Evolutionary conservation across 2,888 invertebrate species (phyloP), one percentile per base, ranked within the genome.

Genomic region (Tromatobia lineatoria): DNA sequence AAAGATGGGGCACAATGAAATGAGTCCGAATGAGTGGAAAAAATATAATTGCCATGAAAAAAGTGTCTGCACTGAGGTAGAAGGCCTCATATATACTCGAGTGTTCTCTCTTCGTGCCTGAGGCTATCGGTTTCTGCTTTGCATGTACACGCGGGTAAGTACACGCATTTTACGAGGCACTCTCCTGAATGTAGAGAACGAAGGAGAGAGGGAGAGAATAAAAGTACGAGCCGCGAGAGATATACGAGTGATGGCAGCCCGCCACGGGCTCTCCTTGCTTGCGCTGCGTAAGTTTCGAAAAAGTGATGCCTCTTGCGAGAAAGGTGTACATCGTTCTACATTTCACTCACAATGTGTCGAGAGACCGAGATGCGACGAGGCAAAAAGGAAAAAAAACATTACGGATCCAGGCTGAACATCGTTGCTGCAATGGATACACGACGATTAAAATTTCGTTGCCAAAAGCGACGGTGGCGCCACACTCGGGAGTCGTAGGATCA

Each of bases 71-170:
- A 38, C 34, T 38, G 34, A 38, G 6, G 34, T 38, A 38, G 34
- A 38, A 38, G 4, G 34, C 34, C 34, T 8, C 8, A 38, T 38
- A 45, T 20, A 20, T n/a, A 15, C 15, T 20, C 1, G 64, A 3
- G 1, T 64, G 61, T 52, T 57, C 50, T 69, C 64, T 52, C 57
- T 59, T 38, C 54, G 59, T 59, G 74, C 73, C 83, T 59, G 77
- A 45, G 83, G 83, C 83, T 80, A 83, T 83, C 80, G 75, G 70
- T 80, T 80, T 80, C 83, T 77, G 83, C 20, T 83, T 83, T 80
- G 80, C 83, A 77, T 77, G 83, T 80, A 80, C 77, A 83, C 83
- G 69, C 52, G 59, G 57, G 70, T 76, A 83, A 76, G 76, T 76
- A 80, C 66, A 54, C 70, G 77, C 71, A 34, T 77, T 80, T 83